phyloP scores from a whole-genome alignment of 2,888 invertebrate species.

The Nyleta sp. region DNA sequence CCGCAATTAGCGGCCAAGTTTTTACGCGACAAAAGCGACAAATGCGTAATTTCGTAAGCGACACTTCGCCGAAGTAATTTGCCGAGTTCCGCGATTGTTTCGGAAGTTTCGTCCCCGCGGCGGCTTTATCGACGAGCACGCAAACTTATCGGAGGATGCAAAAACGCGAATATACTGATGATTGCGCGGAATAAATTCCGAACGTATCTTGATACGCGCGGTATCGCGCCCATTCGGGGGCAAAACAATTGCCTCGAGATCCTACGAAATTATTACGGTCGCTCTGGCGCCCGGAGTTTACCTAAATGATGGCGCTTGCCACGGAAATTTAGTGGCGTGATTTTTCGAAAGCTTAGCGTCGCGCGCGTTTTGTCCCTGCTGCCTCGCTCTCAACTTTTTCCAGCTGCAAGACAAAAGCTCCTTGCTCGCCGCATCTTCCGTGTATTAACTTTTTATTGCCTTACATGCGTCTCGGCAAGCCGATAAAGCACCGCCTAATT shows the following conservation, averaged over 20 bases:
- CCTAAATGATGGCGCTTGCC: conserved; percentile 78
- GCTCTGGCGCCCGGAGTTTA: conserved; percentile 72
- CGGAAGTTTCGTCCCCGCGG: neutral
- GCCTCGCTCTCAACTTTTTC: conserved; percentile 49
- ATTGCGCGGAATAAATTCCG: conserved; percentile 43
- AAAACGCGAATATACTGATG: conserved; percentile 45
- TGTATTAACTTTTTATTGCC: conserved; percentile 51
- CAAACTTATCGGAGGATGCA: conserved; percentile 15
- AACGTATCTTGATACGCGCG: conserved; percentile 41
- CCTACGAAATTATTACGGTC: conserved; percentile 66
- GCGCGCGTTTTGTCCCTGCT: conserved; percentile 53
- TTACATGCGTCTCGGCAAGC: conserved; percentile 1
- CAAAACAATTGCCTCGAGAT: conserved; percentile 72
- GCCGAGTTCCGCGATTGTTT: neutral
- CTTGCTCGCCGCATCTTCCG: conserved; percentile 27
- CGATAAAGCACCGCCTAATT: conserved; percentile 26
- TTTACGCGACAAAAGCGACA: neutral
- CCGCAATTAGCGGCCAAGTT: conserved; percentile 27
- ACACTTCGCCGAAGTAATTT: neutral
- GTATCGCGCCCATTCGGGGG: conserved; percentile 47
- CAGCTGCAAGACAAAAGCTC: conserved; percentile 45
- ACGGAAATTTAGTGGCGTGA: conserved; percentile 77
- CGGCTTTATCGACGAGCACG: neutral
- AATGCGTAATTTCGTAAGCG: too few relatives aligned
- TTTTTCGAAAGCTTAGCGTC: conserved; percentile 75